Conservation (phyloP, 2,113 vertebrate species). For the Todiramphus chloris region DNA sequence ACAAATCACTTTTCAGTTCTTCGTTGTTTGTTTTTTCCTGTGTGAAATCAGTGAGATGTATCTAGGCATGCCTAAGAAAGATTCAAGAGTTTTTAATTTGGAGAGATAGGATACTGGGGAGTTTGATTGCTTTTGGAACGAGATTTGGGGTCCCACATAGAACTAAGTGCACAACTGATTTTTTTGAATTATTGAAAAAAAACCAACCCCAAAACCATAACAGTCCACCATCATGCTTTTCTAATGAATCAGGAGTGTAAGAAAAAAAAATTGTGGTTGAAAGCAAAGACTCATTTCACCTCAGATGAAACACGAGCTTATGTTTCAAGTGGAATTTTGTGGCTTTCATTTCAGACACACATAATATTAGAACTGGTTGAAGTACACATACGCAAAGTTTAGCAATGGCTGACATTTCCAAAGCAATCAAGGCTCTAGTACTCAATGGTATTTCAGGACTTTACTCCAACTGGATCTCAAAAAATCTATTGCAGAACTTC, state of each 20-base stretch:
- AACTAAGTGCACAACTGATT: not conserved
- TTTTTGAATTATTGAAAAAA: not conserved
- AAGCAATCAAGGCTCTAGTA: not conserved
- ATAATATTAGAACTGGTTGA: not conserved
- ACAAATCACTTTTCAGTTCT: not conserved
- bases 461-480: not conserved
- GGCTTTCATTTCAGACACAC: not conserved
- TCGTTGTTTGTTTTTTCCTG: not conserved
- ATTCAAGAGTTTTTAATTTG: not conserved
- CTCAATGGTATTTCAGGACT: not conserved
- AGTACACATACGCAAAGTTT: not conserved
- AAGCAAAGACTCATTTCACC: not conserved
- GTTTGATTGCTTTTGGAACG: not conserved
- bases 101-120: not conserved
- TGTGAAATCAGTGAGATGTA: not conserved
- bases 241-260: not conserved
- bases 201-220: not conserved
- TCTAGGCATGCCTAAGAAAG: not conserved
- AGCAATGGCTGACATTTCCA: not conserved
- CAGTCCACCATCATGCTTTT: not conserved
- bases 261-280: not conserved
- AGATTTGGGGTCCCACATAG: not conserved
- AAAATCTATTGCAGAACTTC: not conserved
- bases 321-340: not conserved
- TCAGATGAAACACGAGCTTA: not conserved